Evolutionary conservation across 2,113 vertebrate species (phyloP).

Genomic region (Eudyptes chrysolophus): DNA sequence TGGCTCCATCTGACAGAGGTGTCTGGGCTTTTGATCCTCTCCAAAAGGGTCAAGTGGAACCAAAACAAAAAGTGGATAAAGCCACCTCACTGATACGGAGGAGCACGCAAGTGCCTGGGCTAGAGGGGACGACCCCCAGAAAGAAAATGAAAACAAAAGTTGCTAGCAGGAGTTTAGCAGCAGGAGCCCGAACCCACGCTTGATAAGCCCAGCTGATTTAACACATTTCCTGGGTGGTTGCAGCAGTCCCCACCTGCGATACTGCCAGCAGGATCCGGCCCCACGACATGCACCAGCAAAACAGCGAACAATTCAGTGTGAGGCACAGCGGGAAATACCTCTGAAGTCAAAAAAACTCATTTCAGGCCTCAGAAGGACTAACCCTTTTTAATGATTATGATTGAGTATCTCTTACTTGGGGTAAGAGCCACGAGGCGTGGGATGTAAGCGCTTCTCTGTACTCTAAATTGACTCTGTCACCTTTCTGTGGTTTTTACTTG

Average conservation of each 20-base stretch:
- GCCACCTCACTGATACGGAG: rapidly evolving
- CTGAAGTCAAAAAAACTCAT: not conserved
- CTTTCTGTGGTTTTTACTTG: slow-evolving; percentile 17
- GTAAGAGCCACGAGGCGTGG: rapidly evolving
- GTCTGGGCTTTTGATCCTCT: not conserved
- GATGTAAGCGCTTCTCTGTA: not conserved
- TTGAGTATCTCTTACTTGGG: not conserved
- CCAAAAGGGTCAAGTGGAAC: not conserved
- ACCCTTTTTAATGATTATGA: not conserved
- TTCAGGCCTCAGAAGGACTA: not conserved
- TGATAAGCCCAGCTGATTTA: not conserved
- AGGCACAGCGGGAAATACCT: rapidly evolving
- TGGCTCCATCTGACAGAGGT: not conserved
- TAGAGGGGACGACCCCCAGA: rapidly evolving
- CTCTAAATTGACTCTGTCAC: not conserved
- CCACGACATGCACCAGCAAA: rapidly evolving
- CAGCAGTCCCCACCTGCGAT: rapidly evolving
- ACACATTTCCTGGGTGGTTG: not conserved
- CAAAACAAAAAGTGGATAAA: not conserved
- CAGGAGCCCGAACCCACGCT: not conserved
- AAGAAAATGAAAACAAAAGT: not conserved
- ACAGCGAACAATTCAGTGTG: rapidly evolving
- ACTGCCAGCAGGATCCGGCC: rapidly evolving
- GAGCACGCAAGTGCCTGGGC: not conserved
- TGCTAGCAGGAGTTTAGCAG: not conserved